Conservation (phyloP, 2,113 vertebrate genomes). For the Cacatua alba region DNA sequence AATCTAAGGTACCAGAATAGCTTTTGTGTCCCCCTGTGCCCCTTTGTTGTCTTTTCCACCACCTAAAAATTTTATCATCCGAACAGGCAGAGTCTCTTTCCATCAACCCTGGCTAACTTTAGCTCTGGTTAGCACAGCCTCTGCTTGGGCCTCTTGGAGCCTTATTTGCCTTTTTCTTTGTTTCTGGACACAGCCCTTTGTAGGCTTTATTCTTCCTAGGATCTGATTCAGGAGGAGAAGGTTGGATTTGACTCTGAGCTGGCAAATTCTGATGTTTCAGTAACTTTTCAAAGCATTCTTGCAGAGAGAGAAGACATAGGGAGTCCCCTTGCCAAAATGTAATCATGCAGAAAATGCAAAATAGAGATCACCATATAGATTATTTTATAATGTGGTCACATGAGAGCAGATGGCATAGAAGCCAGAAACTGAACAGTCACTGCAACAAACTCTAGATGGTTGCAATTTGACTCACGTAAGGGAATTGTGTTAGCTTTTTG, state of each 20-base stretch:
- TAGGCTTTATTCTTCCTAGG: not conserved
- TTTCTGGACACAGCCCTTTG: not conserved
- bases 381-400: slow-evolving; percentile 74
- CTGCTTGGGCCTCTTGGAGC: not conserved
- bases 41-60: not conserved
- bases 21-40: not conserved
- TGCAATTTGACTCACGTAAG: slow-evolving; percentile 76
- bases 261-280: slow-evolving; percentile 61
- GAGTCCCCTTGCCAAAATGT: slow-evolving; percentile 71
- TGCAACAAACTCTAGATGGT: slow-evolving; percentile 62
- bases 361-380: slow-evolving; percentile 73
- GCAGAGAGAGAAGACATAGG: slow-evolving; percentile 55
- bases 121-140: not conserved
- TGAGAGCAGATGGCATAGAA: slow-evolving; percentile 40
- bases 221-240: not conserved
- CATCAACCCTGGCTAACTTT: not conserved
- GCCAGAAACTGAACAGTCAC: slow-evolving; percentile 53
- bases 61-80: not conserved
- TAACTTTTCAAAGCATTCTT: slow-evolving; percentile 76
- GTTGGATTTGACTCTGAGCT: slow-evolving; percentile 35
- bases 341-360: slow-evolving; percentile 79
- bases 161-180: not conserved
- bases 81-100: not conserved
- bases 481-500: slow-evolving; percentile 69
- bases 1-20: rapidly evolving